phyloP scores from a whole-genome alignment of 1,140 invertebrate species.

The Heliconius melpomene region DNA sequence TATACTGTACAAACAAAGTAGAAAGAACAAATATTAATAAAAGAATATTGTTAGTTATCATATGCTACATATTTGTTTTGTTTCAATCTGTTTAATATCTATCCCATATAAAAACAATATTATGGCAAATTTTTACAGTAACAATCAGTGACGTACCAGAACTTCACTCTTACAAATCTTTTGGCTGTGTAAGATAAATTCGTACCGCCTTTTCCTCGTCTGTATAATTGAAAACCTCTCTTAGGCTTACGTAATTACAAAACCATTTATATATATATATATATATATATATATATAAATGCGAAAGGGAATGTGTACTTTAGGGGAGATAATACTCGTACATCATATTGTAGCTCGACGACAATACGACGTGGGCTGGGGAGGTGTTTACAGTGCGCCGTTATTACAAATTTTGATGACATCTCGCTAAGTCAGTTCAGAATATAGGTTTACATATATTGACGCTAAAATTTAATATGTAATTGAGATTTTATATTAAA shows the following conservation, averaged over 20 bases:
- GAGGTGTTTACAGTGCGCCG: not conserved
- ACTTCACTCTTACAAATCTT: slow-evolving; percentile 16
- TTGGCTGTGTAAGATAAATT: slow-evolving; percentile 22
- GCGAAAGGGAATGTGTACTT: slow-evolving; percentile 5
- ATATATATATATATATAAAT: not conserved
- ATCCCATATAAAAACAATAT: too few species aligned
- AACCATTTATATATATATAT: slow-evolving; percentile 4
- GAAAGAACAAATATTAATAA: too few species aligned
- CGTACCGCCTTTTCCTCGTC: slow-evolving; percentile 38
- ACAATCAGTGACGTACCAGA: not conserved
- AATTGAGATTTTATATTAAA: too few species aligned
- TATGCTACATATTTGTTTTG: too few species aligned
- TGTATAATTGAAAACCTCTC: slow-evolving; percentile 34
- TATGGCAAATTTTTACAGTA: not conserved
- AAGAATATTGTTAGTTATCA: too few species aligned
- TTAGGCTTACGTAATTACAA: slow-evolving; percentile 33
- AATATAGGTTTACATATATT: too few species aligned
- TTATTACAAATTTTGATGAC: slow-evolving; percentile 14
- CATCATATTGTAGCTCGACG: slow-evolving; percentile 36
- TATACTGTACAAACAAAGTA: too few species aligned
- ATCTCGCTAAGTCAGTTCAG: not conserved
- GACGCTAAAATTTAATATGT: too few species aligned
- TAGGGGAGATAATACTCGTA: slow-evolving; percentile 37
- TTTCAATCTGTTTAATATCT: too few species aligned
- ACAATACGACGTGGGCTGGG: slow-evolving; percentile 3